Conservation (phyloP, 2,888 invertebrate genomes). For the Oscheius myriophilus region DNA sequence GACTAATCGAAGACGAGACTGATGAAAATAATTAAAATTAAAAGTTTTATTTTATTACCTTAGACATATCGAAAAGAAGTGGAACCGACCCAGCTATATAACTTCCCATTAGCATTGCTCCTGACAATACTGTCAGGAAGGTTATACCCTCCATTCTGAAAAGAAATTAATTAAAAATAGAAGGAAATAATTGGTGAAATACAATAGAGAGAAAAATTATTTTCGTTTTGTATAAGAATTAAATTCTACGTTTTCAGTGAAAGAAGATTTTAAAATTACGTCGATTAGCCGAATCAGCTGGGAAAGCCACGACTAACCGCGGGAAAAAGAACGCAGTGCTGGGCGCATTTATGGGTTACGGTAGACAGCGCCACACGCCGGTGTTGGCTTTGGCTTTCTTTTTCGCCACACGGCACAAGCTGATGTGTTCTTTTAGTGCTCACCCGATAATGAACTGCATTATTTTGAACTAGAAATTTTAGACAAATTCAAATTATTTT, state of each 20-base stretch:
- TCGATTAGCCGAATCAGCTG: too few species aligned
- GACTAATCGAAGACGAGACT: slow-evolving; percentile 12
- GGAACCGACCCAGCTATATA: slow-evolving; percentile 95
- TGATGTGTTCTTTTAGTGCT: slow-evolving; percentile 1
- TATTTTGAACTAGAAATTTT: too few species aligned
- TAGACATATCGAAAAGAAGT: slow-evolving; percentile 89
- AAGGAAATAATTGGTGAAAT: background rate
- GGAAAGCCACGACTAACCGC: background rate
- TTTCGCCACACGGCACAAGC: slow-evolving; percentile 2
- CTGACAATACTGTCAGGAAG: slow-evolving; percentile 40
- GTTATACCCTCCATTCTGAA: slow-evolving; percentile 42
- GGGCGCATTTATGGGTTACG: background rate
- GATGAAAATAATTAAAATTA: background rate
- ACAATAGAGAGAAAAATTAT: slow-evolving; percentile 1
- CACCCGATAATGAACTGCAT: background rate
- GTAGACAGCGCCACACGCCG: background rate
- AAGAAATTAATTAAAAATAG: background rate
- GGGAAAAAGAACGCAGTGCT: too few species aligned
- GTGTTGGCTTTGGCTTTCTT: background rate
- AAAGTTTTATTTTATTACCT: slow-evolving; percentile 77
- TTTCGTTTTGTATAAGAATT: too few species aligned
- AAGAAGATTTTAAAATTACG: too few species aligned
- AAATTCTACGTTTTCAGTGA: too few species aligned
- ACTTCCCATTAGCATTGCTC: slow-evolving; percentile 91
- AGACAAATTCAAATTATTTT: too few species aligned